Conservation (phyloP, 1,140 invertebrate species). For the Drosophila hydei region DNA sequence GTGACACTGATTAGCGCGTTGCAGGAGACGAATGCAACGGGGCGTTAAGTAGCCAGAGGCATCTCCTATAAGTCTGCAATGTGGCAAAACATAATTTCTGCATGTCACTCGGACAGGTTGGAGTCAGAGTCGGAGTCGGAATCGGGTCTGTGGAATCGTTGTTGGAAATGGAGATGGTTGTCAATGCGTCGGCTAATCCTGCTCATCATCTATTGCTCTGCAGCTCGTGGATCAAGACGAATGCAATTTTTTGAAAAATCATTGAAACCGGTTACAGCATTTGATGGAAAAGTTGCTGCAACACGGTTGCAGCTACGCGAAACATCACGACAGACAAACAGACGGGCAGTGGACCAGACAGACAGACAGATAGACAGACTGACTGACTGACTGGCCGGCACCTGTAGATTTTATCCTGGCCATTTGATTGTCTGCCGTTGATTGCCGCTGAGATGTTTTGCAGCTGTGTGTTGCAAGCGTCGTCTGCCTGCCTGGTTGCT, state of each 20-base stretch:
- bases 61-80: slow-evolving; percentile 70
- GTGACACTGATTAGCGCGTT: slow-evolving; percentile 74
- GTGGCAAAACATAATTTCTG: slow-evolving; percentile 79
- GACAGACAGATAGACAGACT: slow-evolving; percentile 5
- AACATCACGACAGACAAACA: neutral
- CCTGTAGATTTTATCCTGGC: slow-evolving; percentile 79
- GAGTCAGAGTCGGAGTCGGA: slow-evolving; percentile 24
- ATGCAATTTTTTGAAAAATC: slow-evolving; percentile 65
- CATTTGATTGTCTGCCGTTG: slow-evolving; percentile 77
- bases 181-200: slow-evolving; percentile 75
- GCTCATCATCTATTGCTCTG: slow-evolving; percentile 72
- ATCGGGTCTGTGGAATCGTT: slow-evolving; percentile 5
- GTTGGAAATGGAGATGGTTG: slow-evolving; percentile 46
- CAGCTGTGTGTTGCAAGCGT: slow-evolving; percentile 58
- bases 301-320: neutral
- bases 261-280: slow-evolving; percentile 68
- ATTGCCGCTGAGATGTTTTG: slow-evolving; percentile 78
- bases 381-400: slow-evolving; percentile 36
- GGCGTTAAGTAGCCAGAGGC: slow-evolving; percentile 73
- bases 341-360: neutral
- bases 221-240: slow-evolving; percentile 52
- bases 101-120: slow-evolving; percentile 66
- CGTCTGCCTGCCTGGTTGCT: slow-evolving; percentile 37
- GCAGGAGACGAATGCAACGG: slow-evolving; percentile 62
- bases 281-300: slow-evolving; percentile 63